Conservation (phyloP, 2,888 invertebrate genomes). For the Schrankia costaestrigalis region DNA sequence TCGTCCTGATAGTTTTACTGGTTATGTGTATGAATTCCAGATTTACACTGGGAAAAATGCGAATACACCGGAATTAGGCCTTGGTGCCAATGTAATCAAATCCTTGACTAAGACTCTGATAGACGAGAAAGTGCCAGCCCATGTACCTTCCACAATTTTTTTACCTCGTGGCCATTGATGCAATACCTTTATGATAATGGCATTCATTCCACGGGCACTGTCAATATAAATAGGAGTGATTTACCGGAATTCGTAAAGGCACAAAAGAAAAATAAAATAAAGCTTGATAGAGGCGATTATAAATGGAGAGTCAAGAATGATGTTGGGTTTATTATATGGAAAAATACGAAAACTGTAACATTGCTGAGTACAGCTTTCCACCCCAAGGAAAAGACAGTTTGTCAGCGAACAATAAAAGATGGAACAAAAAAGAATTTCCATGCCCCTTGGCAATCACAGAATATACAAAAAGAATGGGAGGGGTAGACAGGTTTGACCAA, state of each 20-base stretch:
- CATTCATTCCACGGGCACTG: slow-evolving; percentile 15
- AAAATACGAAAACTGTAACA: slow-evolving; percentile 9
- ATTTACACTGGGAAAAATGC: slow-evolving; percentile 26
- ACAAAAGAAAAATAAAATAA: slow-evolving; percentile 13
- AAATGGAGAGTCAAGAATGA: slow-evolving; percentile 12
- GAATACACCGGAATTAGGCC: slow-evolving; percentile 10
- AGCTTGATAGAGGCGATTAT: slow-evolving; percentile 7
- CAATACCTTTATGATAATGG: slow-evolving; percentile 12
- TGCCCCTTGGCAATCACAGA: slow-evolving; percentile 12
- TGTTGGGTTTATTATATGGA: slow-evolving; percentile 11
- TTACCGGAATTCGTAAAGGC: slow-evolving; percentile 17
- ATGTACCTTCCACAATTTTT: slow-evolving; percentile 10
- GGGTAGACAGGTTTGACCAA: slow-evolving; percentile 25
- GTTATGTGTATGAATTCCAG: slow-evolving; percentile 26
- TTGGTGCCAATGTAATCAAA: slow-evolving; percentile 14
- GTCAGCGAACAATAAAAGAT: slow-evolving; percentile 17
- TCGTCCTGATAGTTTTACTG: slow-evolving; percentile 22
- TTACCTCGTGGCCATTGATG: slow-evolving; percentile 13
- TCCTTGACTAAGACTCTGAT: slow-evolving; percentile 10
- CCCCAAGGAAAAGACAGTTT: slow-evolving; percentile 7
- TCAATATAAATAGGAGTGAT: slow-evolving; percentile 13
- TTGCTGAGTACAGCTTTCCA: slow-evolving; percentile 11
- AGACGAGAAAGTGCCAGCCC: slow-evolving; percentile 15
- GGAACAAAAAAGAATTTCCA: slow-evolving; percentile 7
- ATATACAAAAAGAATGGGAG: slow-evolving; percentile 22